A percentile compares a stretch with the other conserved stretches of the same genome.
phyloP scores from a whole-genome alignment of 2,113 vertebrate genomes.

The Heterochromis multidens region DNA sequence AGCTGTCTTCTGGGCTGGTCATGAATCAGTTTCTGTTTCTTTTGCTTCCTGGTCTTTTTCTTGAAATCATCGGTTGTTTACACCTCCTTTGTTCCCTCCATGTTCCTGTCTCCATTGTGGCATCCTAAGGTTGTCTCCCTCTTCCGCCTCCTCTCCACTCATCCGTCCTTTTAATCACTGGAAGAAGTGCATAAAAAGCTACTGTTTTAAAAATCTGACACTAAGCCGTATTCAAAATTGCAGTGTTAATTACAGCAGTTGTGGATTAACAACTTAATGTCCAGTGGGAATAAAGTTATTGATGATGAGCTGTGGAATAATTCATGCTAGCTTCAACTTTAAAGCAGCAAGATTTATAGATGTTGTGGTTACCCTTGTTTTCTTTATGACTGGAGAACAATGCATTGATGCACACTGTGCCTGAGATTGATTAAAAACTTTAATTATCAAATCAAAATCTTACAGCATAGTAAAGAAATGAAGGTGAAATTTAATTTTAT shows the following conservation, averaged over 20 bases:
- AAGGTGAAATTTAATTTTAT: background rate
- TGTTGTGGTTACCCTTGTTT: background rate
- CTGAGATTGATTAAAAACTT: background rate
- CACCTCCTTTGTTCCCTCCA: background rate
- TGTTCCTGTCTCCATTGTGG: background rate
- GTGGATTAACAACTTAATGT: background rate
- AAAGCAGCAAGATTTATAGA: background rate
- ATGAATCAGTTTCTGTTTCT: no score
- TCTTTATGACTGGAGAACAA: background rate
- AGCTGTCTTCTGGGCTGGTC: background rate
- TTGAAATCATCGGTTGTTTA: background rate
- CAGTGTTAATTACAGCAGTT: background rate
- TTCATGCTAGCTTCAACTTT: background rate
- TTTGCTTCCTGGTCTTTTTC: background rate
- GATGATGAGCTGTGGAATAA: background rate
- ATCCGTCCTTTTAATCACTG: background rate
- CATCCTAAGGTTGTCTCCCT: background rate
- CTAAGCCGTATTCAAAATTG: background rate
- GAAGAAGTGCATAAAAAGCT: background rate
- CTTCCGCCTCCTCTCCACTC: background rate
- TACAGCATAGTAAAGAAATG: background rate
- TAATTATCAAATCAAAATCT: background rate
- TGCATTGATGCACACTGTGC: background rate
- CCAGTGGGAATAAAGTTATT: background rate
- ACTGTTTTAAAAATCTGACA: background rate